A percentile compares a stretch with the other conserved stretches of the same genome.
phyloP scores from a whole-genome alignment of 2,797 vertebrate genomes.

The Pteropus rufus region DNA sequence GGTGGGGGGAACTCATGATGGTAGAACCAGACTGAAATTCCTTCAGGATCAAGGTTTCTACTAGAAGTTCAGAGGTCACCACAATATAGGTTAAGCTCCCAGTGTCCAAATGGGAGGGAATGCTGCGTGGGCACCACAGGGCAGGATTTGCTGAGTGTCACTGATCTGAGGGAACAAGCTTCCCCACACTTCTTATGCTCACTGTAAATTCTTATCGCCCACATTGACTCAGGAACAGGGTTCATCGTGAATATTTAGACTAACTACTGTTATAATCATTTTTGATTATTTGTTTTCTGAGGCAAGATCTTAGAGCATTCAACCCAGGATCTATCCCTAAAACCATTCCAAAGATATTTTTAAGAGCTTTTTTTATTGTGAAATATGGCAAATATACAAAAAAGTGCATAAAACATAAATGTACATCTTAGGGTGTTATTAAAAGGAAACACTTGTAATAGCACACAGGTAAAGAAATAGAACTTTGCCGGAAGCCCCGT shows the following conservation, averaged over 20 bases:
- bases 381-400: neutral
- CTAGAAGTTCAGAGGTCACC: constrained; percentile 75
- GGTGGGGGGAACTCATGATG: constrained; percentile 12
- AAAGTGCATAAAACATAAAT: neutral
- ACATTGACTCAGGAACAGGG: no score
- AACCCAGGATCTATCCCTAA: neutral
- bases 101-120: constrained; percentile 4
- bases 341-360: neutral
- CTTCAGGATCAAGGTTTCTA: constrained; percentile 71
- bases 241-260: neutral
- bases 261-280: neutral
- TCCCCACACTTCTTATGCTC: fast-evolving
- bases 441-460: neutral
- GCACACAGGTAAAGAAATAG: neutral
- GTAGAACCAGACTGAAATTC: constrained; percentile 74
- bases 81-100: constrained; percentile 65
- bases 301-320: neutral
- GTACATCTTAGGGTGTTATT: neutral
- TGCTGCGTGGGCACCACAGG: neutral
- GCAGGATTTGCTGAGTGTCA: neutral
- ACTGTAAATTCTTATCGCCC: neutral
- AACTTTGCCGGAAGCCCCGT: neutral
- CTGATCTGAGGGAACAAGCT: neutral
- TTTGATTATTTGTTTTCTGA: neutral
- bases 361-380: neutral